These are phyloP conservation scores for Gavia stellata DNA, from an alignment of 2,113 vertebrate species.

Conservation along the genomic window DNA sequence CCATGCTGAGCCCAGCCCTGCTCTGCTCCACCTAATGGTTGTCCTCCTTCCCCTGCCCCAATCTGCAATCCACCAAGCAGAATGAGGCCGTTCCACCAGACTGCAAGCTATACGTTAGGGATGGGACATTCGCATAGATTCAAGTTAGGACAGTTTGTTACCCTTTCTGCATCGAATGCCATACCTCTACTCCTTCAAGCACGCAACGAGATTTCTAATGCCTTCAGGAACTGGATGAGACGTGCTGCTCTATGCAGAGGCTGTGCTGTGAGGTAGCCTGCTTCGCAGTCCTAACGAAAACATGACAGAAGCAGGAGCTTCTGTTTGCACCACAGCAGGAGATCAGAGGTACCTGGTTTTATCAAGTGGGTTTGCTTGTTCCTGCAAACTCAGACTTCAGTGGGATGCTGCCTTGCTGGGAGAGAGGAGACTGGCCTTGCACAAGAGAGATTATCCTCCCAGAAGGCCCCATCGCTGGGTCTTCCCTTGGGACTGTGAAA, in stretches of 20 bases:
- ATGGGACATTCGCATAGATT: neutral
- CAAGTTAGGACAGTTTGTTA: neutral
- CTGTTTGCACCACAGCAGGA: neutral
- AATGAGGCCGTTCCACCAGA: accelerated
- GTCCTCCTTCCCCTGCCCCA: neutral
- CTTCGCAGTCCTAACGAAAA: neutral
- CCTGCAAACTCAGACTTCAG: neutral
- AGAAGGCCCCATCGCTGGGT: neutral
- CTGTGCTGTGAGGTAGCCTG: neutral
- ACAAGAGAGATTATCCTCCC: neutral
- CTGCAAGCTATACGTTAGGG: neutral
- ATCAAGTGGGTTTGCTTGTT: neutral
- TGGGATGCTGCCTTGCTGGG: neutral
- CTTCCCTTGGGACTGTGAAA: neutral
- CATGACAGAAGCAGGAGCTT: accelerated
- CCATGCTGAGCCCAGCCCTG: neutral
- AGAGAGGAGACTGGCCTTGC: neutral
- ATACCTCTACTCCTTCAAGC: neutral
- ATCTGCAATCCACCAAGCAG: neutral
- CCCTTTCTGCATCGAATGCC: neutral
- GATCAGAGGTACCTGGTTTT: neutral
- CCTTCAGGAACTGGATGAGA: neutral
- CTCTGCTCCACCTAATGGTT: neutral
- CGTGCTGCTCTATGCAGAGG: neutral
- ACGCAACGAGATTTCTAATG: accelerated